phyloP scores from a whole-genome alignment of 1,140 invertebrate species.

The Episyrphus balteatus region DNA sequence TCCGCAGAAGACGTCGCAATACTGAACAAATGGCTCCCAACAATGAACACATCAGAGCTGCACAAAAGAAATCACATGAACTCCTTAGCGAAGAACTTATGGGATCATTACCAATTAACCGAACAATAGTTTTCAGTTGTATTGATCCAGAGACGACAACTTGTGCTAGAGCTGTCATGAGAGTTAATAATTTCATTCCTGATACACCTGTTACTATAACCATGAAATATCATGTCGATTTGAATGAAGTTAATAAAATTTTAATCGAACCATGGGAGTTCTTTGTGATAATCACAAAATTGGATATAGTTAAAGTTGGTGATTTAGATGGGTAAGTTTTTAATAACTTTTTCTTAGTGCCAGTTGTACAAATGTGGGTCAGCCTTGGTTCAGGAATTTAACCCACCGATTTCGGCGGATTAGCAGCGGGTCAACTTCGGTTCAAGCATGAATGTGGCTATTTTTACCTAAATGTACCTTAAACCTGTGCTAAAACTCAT shows the following conservation, averaged over 20 bases:
- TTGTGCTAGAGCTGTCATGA: constrained; percentile 26
- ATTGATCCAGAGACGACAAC: constrained; percentile 23
- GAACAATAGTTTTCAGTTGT: constrained; percentile 35
- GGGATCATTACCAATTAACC: constrained; percentile 26
- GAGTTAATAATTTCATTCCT: constrained; percentile 24
- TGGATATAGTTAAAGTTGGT: constrained; percentile 21
- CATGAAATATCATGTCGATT: constrained; percentile 26
- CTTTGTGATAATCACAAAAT: constrained; percentile 24
- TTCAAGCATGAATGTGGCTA: too few species aligned
- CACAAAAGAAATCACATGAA: constrained; percentile 23
- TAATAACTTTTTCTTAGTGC: neutral
- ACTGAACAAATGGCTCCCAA: constrained; percentile 21
- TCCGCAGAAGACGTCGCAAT: constrained; percentile 19
- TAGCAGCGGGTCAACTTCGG: too few species aligned
- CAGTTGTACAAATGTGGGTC: too few species aligned
- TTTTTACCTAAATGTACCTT: too few species aligned
- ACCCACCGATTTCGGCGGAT: too few species aligned
- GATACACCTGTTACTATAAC: constrained; percentile 24
- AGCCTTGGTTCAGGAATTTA: too few species aligned
- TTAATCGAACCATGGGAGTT: constrained; percentile 32
- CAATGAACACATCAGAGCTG: constrained; percentile 29
- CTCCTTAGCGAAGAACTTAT: constrained; percentile 28
- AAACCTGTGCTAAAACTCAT: neutral
- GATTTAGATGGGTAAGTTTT: constrained; percentile 13
- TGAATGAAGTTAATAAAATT: constrained; percentile 29